phyloP scores from a whole-genome alignment of 2,113 vertebrate genomes.

The Pelecanus crispus region DNA sequence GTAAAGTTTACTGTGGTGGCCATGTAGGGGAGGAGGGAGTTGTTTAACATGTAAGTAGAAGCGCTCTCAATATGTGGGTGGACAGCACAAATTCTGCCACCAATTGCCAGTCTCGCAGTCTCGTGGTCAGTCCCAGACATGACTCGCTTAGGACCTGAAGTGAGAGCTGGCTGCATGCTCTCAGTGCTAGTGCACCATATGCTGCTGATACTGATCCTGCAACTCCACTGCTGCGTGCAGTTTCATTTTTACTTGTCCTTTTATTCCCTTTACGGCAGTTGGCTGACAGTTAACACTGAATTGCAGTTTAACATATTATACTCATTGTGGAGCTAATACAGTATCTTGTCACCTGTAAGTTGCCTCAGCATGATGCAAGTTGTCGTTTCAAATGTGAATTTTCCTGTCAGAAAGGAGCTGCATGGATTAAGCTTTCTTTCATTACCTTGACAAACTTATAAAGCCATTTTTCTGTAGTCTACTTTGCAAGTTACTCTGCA shows the following conservation, averaged over 20 bases:
- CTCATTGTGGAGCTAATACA: background rate
- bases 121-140: accelerated
- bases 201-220: background rate
- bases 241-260: background rate
- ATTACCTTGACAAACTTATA: background rate
- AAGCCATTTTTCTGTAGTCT: background rate
- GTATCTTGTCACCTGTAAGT: constrained; percentile 13
- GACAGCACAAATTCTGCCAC: background rate
- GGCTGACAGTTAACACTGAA: background rate
- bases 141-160: accelerated
- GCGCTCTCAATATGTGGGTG: background rate
- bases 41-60: background rate
- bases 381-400: constrained; percentile 10
- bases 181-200: accelerated
- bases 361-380: background rate
- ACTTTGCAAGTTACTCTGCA: background rate
- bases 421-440: background rate
- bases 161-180: background rate
- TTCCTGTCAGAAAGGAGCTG: background rate
- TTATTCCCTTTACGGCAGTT: background rate
- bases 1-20: background rate
- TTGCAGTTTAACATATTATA: background rate
- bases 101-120: background rate
- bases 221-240: accelerated
- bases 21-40: background rate